These are phyloP conservation scores for Cotesia congregata DNA, from an alignment of 2,888 invertebrate species.

Conservation along the genomic window DNA sequence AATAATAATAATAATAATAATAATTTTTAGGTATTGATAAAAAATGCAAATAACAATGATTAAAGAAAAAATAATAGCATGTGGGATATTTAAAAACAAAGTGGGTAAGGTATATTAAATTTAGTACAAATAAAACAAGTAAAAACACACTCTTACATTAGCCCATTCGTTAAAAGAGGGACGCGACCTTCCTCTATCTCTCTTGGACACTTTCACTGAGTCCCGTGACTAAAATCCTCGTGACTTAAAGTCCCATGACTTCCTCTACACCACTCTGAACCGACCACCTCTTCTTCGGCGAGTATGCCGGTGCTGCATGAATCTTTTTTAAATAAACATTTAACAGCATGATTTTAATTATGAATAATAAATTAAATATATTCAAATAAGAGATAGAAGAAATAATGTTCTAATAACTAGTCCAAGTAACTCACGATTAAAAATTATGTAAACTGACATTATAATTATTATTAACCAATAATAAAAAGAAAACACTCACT, in stretches of 20 bases:
- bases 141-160: slow-evolving; percentile 17
- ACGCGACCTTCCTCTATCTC: slow-evolving; percentile 52
- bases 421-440: neutral
- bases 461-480: neutral
- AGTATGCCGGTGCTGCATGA: neutral
- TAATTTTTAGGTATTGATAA: slow-evolving; percentile 3
- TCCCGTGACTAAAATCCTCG: slow-evolving; percentile 56
- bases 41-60: slow-evolving; percentile 35
- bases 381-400: neutral
- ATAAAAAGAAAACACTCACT: neutral
- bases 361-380: neutral
- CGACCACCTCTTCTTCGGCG: neutral
- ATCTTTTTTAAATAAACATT: neutral
- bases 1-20: neutral
- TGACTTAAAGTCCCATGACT: slow-evolving; percentile 60
- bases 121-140: slow-evolving; percentile 9
- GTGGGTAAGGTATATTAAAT: slow-evolving; percentile 9
- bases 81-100: neutral
- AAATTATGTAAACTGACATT: neutral
- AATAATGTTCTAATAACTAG: neutral
- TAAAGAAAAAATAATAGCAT: too few relatives aligned
- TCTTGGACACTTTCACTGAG: slow-evolving; percentile 62
- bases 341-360: neutral
- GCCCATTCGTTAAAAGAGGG: slow-evolving; percentile 34
- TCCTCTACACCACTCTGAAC: slow-evolving; percentile 38